phyloP scores from a whole-genome alignment of 2,797 vertebrate genomes.

The Poecilia wingei region DNA sequence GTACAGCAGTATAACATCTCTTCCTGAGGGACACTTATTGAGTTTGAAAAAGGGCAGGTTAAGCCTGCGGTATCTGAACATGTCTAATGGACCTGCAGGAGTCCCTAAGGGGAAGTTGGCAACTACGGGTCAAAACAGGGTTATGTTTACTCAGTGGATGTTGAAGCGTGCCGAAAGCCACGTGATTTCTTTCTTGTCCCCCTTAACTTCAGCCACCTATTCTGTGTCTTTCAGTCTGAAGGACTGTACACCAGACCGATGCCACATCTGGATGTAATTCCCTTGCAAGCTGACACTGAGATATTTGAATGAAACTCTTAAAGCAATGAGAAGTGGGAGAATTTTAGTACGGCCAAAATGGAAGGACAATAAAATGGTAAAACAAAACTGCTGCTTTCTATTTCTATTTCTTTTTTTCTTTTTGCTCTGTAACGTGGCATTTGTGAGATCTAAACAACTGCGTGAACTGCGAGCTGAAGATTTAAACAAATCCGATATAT shows the following conservation, averaged over 20 bases:
- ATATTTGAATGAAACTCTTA: constrained; percentile 46
- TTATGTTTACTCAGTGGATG: constrained; percentile 78
- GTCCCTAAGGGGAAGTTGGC: constrained; percentile 50
- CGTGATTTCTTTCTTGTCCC: constrained; percentile 38
- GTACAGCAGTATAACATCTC: constrained; percentile 39
- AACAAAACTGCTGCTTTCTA: constrained; percentile 50
- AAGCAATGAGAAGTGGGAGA: constrained; percentile 31
- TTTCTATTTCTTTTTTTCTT: constrained; percentile 28
- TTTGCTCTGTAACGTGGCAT: constrained; percentile 26
- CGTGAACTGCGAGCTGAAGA: constrained; percentile 53
- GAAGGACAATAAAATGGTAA: constrained; percentile 58
- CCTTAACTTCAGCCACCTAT: constrained; percentile 29
- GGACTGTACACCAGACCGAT: constrained; percentile 59
- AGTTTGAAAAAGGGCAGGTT: constrained; percentile 79
- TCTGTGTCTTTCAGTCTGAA: constrained; percentile 43
- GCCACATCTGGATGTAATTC: constrained; percentile 77
- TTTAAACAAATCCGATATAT: constrained; percentile 74
- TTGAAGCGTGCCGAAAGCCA: constrained; percentile 73
- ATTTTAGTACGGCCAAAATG: constrained; percentile 58
- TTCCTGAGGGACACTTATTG: constrained; percentile 72
- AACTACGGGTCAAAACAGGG: constrained; percentile 66
- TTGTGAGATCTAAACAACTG: constrained; percentile 48
- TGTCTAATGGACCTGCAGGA: constrained; percentile 74
- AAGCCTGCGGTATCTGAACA: constrained; percentile 67
- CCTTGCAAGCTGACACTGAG: constrained; percentile 47